These are phyloP conservation scores for Arremon aurantiirostris DNA, from an alignment of 2,797 vertebrate genomes.

Conservation along the genomic window DNA sequence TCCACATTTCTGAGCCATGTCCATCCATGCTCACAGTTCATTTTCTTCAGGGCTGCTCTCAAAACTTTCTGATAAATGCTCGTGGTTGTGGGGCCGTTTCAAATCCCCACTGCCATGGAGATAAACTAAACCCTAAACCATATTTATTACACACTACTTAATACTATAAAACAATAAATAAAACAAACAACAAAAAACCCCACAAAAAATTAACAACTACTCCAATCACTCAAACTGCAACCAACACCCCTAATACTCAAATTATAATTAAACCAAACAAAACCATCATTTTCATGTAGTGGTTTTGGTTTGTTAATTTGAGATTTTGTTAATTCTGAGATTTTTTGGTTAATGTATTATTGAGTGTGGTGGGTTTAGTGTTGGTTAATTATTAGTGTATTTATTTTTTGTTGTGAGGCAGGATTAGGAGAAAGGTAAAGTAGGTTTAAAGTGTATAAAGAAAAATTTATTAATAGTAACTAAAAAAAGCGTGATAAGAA, in stretches of 20 bases:
- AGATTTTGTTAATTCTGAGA: background rate
- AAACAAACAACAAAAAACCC: background rate
- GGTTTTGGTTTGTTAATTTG: background rate
- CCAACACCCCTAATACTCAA: background rate
- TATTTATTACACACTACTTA: background rate
- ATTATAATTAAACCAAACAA: background rate
- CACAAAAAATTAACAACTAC: background rate
- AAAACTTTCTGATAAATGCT: background rate
- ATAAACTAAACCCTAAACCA: background rate
- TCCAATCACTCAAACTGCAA: background rate
- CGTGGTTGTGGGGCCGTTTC: background rate
- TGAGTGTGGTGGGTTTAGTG: background rate
- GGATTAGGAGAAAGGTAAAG: background rate
- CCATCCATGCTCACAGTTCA: rapidly evolving
- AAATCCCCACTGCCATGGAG: background rate
- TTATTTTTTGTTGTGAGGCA: background rate
- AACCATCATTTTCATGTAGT: rapidly evolving
- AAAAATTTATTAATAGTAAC: background rate
- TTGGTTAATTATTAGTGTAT: background rate
- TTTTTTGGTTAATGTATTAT: background rate
- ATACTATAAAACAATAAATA: background rate
- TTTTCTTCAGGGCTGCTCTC: background rate
- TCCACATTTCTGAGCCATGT: background rate
- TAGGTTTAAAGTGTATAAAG: background rate
- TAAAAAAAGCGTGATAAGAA: background rate